Evolutionary conservation across 2,888 invertebrate genomes (phyloP).

Genomic region (Choristoneura rosaceana): DNA sequence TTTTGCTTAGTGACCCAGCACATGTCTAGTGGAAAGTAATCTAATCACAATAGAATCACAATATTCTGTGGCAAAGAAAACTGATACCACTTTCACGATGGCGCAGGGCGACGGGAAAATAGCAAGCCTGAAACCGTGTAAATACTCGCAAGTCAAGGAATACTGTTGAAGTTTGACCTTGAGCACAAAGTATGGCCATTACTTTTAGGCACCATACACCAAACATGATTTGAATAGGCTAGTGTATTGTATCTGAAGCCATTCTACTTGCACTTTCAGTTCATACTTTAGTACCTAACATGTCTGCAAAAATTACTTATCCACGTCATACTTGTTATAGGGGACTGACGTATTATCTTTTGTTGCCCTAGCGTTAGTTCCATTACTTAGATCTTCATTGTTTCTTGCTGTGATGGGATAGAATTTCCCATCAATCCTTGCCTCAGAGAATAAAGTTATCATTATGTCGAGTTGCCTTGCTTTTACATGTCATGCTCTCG

Average conservation of each 20-base stretch:
- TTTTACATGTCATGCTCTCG: background rate
- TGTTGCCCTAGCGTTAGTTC: background rate
- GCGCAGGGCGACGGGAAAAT: too few species aligned
- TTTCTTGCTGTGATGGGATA: background rate
- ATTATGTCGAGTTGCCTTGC: background rate
- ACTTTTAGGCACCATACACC: too few species aligned
- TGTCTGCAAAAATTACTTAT: background rate
- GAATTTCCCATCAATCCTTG: background rate
- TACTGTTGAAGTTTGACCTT: too few species aligned
- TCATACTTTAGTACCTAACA: background rate
- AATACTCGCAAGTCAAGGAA: too few species aligned
- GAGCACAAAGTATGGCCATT: too few species aligned
- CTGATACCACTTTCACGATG: too few species aligned
- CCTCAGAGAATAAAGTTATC: background rate
- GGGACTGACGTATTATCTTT: background rate
- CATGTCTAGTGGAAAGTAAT: too few species aligned
- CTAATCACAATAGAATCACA: too few species aligned
- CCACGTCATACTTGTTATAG: background rate
- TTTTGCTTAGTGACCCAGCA: too few species aligned
- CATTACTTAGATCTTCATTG: constrained; percentile 1
- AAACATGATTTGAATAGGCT: background rate
- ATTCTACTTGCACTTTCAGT: background rate
- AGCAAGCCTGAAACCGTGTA: too few species aligned
- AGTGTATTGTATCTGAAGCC: background rate
- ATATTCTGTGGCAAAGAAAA: too few species aligned